These are phyloP conservation scores for Chaunax sp. DNA, from an alignment of 2,797 vertebrate species.

Conservation along the genomic window DNA sequence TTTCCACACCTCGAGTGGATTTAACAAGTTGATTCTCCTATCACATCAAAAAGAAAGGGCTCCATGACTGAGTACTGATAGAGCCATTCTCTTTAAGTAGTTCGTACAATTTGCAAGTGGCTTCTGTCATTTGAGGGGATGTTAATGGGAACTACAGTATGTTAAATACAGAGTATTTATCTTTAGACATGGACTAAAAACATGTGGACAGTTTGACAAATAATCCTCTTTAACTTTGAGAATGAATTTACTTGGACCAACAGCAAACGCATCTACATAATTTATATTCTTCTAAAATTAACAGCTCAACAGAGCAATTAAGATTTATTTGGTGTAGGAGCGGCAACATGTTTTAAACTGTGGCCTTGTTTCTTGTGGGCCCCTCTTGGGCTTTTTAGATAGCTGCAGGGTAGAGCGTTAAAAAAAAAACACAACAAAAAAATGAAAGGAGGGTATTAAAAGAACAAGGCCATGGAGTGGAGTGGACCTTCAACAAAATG, in stretches of 20 bases:
- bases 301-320: neutral
- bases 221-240: neutral
- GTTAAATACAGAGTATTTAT: too few relatives aligned
- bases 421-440: conserved; percentile 8
- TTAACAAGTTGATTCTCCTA: conserved; percentile 40
- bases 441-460: conserved; percentile 33
- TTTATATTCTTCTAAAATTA: conserved; percentile 23
- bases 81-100: conserved; percentile 51
- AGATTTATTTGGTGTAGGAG: conserved; percentile 5
- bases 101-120: too few relatives aligned
- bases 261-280: neutral
- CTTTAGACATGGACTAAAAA: too few relatives aligned
- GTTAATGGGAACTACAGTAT: too few relatives aligned
- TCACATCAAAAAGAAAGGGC: conserved; percentile 18
- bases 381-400: conserved; percentile 25
- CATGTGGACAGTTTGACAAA: too few relatives aligned
- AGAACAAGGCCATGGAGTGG: conserved; percentile 38
- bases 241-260: conserved; percentile 2
- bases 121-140: too few relatives aligned
- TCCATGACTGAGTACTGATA: conserved; percentile 43
- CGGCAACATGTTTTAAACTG: conserved; percentile 21
- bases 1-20: conserved; percentile 5
- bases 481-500: conserved; percentile 31
- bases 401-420: conserved; percentile 29
- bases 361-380: conserved; percentile 50